Evolutionary conservation across 1,140 invertebrate genomes (phyloP).

Genomic region (Ylistrum balloti): DNA sequence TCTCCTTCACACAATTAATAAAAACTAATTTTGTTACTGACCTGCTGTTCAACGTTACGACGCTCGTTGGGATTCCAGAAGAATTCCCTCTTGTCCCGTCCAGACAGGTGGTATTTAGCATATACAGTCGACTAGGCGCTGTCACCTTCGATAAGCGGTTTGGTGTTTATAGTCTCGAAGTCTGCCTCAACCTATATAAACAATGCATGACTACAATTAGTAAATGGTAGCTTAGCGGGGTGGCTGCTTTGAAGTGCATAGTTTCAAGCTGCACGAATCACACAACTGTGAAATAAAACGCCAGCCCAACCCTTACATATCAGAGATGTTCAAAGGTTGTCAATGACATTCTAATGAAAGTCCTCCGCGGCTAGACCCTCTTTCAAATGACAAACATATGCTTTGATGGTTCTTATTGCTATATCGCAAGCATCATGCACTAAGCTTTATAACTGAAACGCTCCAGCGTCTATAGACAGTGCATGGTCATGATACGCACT

Average conservation of each 20-base stretch:
- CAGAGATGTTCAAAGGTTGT: not conserved
- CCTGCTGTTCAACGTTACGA: no score
- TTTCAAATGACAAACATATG: not conserved
- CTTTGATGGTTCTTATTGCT: not conserved
- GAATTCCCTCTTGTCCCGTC: not conserved
- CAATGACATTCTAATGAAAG: not conserved
- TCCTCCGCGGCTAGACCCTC: not conserved
- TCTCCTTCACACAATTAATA: no score
- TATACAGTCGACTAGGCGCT: not conserved
- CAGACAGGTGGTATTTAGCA: not conserved
- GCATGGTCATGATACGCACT: not conserved
- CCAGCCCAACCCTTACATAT: not conserved
- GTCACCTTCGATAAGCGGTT: not conserved
- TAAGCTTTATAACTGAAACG: not conserved
- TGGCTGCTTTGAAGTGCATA: not conserved
- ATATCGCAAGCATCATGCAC: not conserved
- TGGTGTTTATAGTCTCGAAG: not conserved
- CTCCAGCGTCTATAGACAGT: not conserved
- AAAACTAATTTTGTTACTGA: no score
- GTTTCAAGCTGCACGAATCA: not conserved
- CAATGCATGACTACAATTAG: slow-evolving; percentile 9
- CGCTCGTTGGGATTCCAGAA: not conserved
- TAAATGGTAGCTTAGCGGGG: not conserved
- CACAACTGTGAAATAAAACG: not conserved
- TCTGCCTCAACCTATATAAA: not conserved